Percentiles rank a stretch among this genome's conserved stretches.
Conservation (phyloP, 2,113 vertebrate species). For the Thunnus thynnus region DNA sequence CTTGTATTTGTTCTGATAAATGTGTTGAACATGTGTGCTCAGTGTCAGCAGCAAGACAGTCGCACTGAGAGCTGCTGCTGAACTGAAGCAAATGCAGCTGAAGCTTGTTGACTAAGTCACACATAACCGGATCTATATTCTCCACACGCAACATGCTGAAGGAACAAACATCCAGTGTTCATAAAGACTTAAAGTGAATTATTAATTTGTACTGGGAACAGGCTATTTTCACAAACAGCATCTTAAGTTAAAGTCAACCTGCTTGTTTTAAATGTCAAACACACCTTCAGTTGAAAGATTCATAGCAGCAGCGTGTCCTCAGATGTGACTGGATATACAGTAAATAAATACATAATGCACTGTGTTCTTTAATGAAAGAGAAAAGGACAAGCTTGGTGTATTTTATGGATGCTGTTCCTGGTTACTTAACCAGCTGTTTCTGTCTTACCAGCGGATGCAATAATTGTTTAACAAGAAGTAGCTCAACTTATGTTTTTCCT, state of each 20-base stretch:
- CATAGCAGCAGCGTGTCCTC: background rate
- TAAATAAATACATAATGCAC: background rate
- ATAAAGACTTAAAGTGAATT: background rate
- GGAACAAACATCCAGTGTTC: background rate
- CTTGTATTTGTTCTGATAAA: constrained; percentile 8
- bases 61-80: background rate
- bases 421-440: too few species aligned
- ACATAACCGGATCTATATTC: background rate
- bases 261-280: constrained; percentile 9
- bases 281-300: background rate
- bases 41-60: background rate
- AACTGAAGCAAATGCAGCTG: background rate
- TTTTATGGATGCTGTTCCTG: too few species aligned
- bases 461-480: too few species aligned
- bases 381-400: background rate
- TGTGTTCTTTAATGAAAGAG: background rate
- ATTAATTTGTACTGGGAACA: background rate
- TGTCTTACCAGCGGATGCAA: too few species aligned
- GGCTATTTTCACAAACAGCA: background rate
- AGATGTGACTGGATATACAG: background rate
- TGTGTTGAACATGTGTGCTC: background rate
- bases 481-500: too few species aligned
- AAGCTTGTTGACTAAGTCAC: background rate
- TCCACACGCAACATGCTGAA: background rate
- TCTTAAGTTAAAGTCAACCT: background rate